Evolutionary conservation across 1,140 invertebrate genomes (phyloP).

Genomic region (Heterodera schachtii): DNA sequence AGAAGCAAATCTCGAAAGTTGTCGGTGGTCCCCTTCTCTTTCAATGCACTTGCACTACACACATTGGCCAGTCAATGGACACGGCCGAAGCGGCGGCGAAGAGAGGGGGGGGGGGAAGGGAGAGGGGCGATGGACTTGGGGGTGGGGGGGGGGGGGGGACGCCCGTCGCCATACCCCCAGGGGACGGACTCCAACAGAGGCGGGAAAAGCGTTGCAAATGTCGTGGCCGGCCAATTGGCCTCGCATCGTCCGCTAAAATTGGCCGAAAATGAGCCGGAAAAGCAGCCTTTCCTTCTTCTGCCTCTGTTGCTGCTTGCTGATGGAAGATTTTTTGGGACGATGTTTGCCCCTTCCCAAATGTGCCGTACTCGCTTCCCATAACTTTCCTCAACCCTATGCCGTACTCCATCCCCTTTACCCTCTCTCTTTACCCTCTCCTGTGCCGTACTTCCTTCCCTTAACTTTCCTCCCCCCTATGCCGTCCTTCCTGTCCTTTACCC

Average conservation of each 20-base stretch:
- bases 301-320: too few relatives aligned
- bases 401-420: too few relatives aligned
- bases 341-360: too few relatives aligned
- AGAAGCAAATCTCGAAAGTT: constrained; percentile 12
- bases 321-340: constrained; percentile 5
- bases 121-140: neutral
- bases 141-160: neutral
- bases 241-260: neutral
- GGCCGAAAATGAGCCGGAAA: neutral
- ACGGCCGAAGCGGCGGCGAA: neutral
- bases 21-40: neutral
- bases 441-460: too few relatives aligned
- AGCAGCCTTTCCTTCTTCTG: constrained; percentile 1
- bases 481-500: too few relatives aligned
- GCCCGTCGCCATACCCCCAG: neutral
- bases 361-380: too few relatives aligned
- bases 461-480: too few relatives aligned
- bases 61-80: constrained; percentile 17
- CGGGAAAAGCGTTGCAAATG: neutral
- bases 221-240: neutral
- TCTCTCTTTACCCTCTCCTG: too few relatives aligned
- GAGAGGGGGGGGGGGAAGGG: neutral
- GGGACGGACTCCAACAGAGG: neutral
- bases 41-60: neutral
- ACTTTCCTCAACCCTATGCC: too few relatives aligned